Evolutionary conservation across 1,140 invertebrate genomes (phyloP), one percentile per base, ranked within the genome.

Genomic region (Holotrichia oblita): DNA sequence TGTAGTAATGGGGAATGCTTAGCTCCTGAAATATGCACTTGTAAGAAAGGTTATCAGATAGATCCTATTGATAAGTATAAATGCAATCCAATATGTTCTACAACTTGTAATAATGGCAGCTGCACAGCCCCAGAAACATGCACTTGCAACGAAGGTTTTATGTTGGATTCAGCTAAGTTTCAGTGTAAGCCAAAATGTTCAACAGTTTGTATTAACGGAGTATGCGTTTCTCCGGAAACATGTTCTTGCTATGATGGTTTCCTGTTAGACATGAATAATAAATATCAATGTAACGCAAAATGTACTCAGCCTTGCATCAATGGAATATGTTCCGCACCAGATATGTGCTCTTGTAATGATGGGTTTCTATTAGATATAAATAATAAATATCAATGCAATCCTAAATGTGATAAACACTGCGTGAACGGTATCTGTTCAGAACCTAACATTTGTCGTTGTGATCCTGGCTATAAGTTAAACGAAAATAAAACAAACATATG

Each of bases 81-180:
- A 9, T 87, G 86, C 73, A 80, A 83, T 59, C 85, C 86, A 55
- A 77, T 84, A 42, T 86, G 86, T 78, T 87, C 85, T 6, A 88
- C 88, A 22, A 85, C 86, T 24, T 88, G 87, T 40, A 84, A 85
- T 59, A 87, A 88, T 78, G 85, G 87, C 0, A 87, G 88, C 75
- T 87, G 85, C 61, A 87, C 87, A 20, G 87, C 87, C 0, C 87
- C 86, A 6, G 87, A 87, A 75, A 86, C 88, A 69, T 89, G 88
- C 82, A 84, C 88, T 20, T 93, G 91, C 80, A 91, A 89, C 86
- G 85, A 89, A 78, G 90, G 90, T 44, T 90, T 91, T 81, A 89
- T 92, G 6, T 10, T 27, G 78, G 82, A 42, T 55, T 27, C 76
- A 80, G 77, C 81, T 40, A 80, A 79, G 79, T 90, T 77, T 20